Evolutionary conservation across 1,140 invertebrate species (phyloP).

Genomic region (Wasmannia auropunctata): DNA sequence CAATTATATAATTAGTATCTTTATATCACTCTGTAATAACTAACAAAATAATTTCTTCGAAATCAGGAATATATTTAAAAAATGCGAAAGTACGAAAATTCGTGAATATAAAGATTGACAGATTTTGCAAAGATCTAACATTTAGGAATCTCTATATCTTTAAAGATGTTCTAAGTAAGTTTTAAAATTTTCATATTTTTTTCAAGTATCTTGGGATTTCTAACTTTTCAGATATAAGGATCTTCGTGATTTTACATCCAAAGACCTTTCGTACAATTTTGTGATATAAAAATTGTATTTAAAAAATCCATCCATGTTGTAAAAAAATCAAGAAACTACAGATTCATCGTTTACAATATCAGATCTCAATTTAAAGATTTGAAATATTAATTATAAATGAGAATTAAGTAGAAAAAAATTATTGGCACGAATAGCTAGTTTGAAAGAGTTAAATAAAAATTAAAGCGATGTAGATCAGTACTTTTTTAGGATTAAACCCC

Average conservation of each 20-base stretch:
- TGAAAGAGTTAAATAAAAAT: background rate
- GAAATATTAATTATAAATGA: background rate
- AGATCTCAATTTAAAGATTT: background rate
- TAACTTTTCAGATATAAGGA: no score
- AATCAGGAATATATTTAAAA: background rate
- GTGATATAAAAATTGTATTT: background rate
- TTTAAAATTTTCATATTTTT: background rate
- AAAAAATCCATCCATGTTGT: background rate
- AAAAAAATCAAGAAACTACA: background rate
- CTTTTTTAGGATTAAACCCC: constrained; percentile 22
- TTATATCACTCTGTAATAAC: background rate
- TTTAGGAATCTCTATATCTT: background rate
- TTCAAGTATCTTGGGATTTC: background rate
- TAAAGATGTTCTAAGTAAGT: background rate
- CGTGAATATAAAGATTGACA: background rate
- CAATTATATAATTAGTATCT: background rate
- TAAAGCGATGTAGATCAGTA: background rate
- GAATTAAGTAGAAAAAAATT: background rate
- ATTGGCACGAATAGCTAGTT: background rate
- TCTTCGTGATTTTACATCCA: background rate
- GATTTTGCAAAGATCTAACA: background rate
- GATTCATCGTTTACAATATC: background rate
- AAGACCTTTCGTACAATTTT: background rate
- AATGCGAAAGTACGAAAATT: background rate
- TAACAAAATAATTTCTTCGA: background rate